A percentile compares a stretch with the other conserved stretches of the same genome.
phyloP scores from a whole-genome alignment of 2,888 invertebrate species.

The Rotaria magnacalcarata region DNA sequence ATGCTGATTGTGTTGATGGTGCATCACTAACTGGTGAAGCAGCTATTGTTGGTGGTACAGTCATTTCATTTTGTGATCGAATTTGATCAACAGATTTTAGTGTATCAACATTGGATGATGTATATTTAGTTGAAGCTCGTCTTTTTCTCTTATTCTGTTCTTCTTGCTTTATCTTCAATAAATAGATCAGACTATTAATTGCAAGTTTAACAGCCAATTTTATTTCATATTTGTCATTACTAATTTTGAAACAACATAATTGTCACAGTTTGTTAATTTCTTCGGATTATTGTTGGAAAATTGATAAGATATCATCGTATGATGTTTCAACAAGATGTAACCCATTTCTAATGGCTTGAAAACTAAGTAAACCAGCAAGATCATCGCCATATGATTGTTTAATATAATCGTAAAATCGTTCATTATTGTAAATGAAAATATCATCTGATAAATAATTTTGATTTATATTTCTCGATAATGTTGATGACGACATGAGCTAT shows the following conservation, averaged over 20 bases:
- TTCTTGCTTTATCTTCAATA: neutral
- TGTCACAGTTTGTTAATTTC: neutral
- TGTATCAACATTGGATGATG: neutral
- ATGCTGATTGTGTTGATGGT: neutral
- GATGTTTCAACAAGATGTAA: neutral
- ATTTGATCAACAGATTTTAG: neutral
- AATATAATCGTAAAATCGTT: neutral
- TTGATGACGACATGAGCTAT: neutral
- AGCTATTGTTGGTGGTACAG: neutral
- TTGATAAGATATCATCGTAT: neutral
- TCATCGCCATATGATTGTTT: neutral
- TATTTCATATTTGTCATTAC: neutral
- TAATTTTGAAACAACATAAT: neutral
- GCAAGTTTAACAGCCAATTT: slow-evolving; percentile 6
- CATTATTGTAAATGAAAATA: neutral
- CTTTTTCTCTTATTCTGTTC: neutral
- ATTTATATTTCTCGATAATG: neutral
- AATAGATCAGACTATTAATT: neutral
- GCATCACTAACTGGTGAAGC: neutral
- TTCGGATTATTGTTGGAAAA: neutral
- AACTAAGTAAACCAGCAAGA: neutral
- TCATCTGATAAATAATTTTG: neutral
- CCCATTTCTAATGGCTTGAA: neutral
- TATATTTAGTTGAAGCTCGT: neutral
- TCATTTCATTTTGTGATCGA: neutral